Evolutionary conservation across 2,113 vertebrate species (phyloP), one percentile per base, ranked within the genome.

Genomic region (Onychostoma macrolepis): DNA sequence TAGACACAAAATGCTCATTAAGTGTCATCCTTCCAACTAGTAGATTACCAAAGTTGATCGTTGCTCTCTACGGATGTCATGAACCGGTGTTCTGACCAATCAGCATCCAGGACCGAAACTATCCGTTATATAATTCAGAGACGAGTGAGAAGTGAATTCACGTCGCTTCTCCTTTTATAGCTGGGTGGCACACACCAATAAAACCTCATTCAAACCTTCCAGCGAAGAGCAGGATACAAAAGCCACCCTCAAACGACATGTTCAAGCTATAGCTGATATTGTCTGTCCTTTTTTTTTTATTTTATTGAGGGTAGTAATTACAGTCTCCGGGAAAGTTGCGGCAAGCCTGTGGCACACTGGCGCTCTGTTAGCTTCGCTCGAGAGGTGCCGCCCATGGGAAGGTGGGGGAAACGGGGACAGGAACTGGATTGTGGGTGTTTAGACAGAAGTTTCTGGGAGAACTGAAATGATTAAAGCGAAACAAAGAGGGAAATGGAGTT

Each of bases 271-370:
- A 79, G 80, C 87, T 88, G 90, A 91, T 91, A 92, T 89, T 90
- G 92, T 91, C 91, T 87, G 88, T 92, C 74, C 78, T 85, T 85
- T 88, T 88, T 88, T 88, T 92, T 93, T 92, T n/a, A n/a, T 61
- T 93, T 45, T 76, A 93, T 92, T 91, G 90, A 89, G 74, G 89
- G 92, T 61, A 90, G 88, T 92, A 94, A 94, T 94, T 92, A 91
- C 80, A 92, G 90, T 86, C 50, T 84, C 88, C 87, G 26, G 87
- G 94, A 75, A 88, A 89, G 88, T 63, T 89, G 90, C 0, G 0
- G 89, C 90, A 91, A 87, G 89, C 84, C 90, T 90, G 91, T 74
- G 91, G 91, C 91, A 88, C 72, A 48, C 30, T 87, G 90, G 90
- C 88, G 92, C 88, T 92, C 88, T 78, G 36, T 30, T 50, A 75